phyloP scores from a whole-genome alignment of 2,888 invertebrate species.

The Megaustenia siamemsis region DNA sequence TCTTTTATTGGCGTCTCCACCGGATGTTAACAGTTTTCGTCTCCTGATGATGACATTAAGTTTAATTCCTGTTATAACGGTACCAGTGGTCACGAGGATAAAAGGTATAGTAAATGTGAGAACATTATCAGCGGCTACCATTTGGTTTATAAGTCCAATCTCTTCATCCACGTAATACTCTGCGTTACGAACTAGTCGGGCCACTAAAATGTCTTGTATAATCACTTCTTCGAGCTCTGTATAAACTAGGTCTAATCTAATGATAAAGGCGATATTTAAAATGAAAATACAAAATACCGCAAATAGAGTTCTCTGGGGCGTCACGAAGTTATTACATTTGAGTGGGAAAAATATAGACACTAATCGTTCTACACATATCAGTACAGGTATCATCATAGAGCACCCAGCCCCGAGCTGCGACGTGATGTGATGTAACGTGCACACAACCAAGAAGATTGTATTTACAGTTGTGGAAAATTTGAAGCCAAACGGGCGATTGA shows the following conservation, averaged over 20 bases:
- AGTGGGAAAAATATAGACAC: background rate
- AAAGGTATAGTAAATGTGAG: too few species aligned
- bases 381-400: background rate
- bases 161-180: too few species aligned
- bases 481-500: too few species aligned
- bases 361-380: conserved; percentile 16
- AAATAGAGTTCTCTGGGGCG: background rate
- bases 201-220: background rate
- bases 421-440: too few species aligned
- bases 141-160: background rate
- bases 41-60: background rate
- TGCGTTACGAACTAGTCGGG: too few species aligned
- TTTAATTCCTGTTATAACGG: background rate
- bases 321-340: background rate
- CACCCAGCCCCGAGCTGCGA: background rate
- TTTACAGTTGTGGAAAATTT: too few species aligned
- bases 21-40: background rate
- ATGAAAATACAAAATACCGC: background rate
- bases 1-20: background rate
- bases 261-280: background rate
- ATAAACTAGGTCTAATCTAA: background rate
- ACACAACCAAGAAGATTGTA: too few species aligned
- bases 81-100: background rate
- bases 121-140: background rate
- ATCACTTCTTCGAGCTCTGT: background rate